A percentile compares a stretch with the other conserved stretches of the same genome.
Conservation (phyloP, 2,113 vertebrate genomes). For the Psilopsiagon aymara region DNA sequence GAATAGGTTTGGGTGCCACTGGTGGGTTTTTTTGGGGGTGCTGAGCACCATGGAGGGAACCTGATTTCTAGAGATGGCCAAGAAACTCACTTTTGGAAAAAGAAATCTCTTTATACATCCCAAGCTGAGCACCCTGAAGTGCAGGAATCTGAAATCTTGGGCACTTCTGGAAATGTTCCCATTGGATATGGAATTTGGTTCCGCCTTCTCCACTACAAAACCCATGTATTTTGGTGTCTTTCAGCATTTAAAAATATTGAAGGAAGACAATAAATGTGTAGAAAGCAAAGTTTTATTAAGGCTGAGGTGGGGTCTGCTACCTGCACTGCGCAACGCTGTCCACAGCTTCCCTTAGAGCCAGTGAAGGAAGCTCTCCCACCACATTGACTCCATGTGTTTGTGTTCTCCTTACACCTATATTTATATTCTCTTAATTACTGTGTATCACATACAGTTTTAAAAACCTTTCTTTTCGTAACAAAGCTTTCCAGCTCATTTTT, state of each 20-base stretch:
- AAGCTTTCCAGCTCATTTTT: constrained; percentile 57
- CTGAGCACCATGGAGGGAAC: neutral
- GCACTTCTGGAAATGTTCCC: neutral
- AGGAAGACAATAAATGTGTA: neutral
- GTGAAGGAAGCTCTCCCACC: neutral
- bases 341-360: neutral
- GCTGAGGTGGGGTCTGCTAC: neutral
- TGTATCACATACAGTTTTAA: constrained; percentile 39
- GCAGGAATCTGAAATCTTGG: neutral
- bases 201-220: neutral
- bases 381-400: neutral
- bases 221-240: neutral
- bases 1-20: constrained; percentile 7
- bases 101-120: neutral
- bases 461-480: constrained; percentile 60
- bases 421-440: constrained; percentile 60
- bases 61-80: neutral
- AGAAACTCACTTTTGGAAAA: neutral
- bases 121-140: neutral
- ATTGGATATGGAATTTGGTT: neutral
- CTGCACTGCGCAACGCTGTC: neutral
- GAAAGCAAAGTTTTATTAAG: neutral
- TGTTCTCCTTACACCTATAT: neutral
- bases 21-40: neutral
- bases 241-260: neutral